These are phyloP conservation scores for Hypercompe scribonia DNA, from an alignment of 2,888 invertebrate genomes.

Conservation along the genomic window DNA sequence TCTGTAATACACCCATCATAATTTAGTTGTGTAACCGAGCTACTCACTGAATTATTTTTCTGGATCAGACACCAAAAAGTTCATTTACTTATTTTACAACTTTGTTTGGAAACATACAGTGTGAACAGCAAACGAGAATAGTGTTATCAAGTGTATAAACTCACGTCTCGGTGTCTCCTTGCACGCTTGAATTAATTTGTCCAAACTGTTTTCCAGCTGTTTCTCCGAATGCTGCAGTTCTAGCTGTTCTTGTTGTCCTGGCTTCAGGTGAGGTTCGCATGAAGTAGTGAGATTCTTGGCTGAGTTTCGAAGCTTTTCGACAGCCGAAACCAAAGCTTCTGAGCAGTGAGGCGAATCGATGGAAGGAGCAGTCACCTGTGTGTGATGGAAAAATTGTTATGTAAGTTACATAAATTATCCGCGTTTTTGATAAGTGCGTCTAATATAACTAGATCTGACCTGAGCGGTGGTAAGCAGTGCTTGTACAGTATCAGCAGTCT, in stretches of 20 bases:
- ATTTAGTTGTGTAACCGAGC: no score
- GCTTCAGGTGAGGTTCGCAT: constrained; percentile 5
- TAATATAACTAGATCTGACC: background rate
- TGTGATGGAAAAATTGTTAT: background rate
- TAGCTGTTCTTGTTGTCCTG: constrained; percentile 10
- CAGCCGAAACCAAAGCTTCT: constrained; percentile 10
- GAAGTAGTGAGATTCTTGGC: background rate
- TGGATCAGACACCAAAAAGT: no score
- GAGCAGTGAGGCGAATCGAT: constrained; percentile 10
- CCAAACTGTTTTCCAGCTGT: constrained; percentile 34
- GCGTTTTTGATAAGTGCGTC: background rate
- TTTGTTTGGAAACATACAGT: no score
- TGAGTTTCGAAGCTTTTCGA: constrained; percentile 5
- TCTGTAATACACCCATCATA: background rate
- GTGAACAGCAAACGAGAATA: background rate
- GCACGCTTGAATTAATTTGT: background rate
- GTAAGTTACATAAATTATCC: background rate
- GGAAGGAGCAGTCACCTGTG: constrained; percentile 13
- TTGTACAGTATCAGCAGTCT: constrained; percentile 1
- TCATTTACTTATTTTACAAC: no score
- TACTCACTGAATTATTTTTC: no score
- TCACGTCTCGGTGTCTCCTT: background rate
- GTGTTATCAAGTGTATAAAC: background rate
- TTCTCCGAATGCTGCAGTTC: background rate
- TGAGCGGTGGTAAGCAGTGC: background rate